These are phyloP conservation scores for Acanthosoma haemorrhoidale DNA, from an alignment of 2,888 invertebrate species.

Conservation along the genomic window DNA sequence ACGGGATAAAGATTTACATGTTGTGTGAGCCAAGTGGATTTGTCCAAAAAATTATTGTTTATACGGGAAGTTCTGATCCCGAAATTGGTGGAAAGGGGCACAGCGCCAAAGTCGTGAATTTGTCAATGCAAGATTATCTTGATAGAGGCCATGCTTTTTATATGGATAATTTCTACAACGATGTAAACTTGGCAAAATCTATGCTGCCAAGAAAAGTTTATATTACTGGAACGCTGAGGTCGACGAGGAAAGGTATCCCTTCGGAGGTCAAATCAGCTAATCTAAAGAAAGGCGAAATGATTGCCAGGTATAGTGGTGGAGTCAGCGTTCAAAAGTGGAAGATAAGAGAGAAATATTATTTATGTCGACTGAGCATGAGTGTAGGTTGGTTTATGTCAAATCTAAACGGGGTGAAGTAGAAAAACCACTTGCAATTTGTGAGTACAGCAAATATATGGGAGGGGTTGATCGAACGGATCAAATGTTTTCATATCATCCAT, in stretches of 20 bases:
- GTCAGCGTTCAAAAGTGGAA: not conserved
- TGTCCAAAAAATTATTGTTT: constrained; percentile 41
- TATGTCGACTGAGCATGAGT: not conserved
- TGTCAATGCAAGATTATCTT: constrained; percentile 24
- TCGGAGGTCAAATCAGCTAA: not conserved
- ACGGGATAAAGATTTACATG: constrained; percentile 45
- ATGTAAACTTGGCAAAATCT: not conserved
- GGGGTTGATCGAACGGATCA: not conserved
- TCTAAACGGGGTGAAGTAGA: not conserved
- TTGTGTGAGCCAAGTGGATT: constrained; percentile 44
- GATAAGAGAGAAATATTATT: not conserved
- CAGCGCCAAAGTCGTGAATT: constrained; percentile 17
- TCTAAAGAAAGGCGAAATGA: not conserved
- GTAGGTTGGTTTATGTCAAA: not conserved
- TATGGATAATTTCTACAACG: constrained; percentile 30
- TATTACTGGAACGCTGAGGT: not conserved
- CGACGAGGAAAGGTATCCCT: not conserved
- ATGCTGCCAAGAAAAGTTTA: not conserved
- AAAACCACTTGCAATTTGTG: not conserved
- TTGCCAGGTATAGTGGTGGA: not conserved
- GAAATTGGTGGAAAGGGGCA: constrained; percentile 36
- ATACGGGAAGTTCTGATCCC: constrained; percentile 40
- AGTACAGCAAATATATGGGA: not conserved
- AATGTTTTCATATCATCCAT: not conserved
- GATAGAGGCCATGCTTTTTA: constrained; percentile 33